Percentiles rank a stretch among this genome's conserved stretches.
Conservation (phyloP, 2,888 invertebrate species). For the Tillus elongatus region DNA sequence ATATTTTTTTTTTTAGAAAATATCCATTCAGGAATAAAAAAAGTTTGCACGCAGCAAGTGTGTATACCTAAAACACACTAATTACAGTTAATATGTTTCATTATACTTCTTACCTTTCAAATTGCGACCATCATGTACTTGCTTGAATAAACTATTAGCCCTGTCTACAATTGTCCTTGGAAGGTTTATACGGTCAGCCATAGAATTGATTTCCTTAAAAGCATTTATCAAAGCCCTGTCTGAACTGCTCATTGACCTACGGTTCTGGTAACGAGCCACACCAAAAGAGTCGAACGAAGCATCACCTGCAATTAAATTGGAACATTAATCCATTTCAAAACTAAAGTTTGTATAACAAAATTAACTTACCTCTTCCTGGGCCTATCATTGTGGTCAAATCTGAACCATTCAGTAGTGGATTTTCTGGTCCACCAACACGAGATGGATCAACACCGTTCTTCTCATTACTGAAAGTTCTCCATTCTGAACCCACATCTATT, state of each 20-base stretch:
- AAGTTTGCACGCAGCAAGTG: no score
- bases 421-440: constrained; percentile 99
- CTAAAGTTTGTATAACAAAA: no score
- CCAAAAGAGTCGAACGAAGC: constrained; percentile 87
- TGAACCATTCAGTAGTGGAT: constrained; percentile 88
- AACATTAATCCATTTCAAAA: no score
- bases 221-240: constrained; percentile 93
- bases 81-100: no score
- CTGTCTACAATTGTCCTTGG: constrained; percentile 95
- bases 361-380: constrained; percentile 45
- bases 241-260: constrained; percentile 81
- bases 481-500: constrained; percentile 99
- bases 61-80: no score
- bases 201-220: constrained; percentile 92
- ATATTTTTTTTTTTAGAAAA: no score
- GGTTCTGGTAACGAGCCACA: constrained; percentile 63
- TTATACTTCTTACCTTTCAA: constrained; percentile 77
- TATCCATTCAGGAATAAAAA: no score
- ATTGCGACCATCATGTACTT: constrained; percentile 95
- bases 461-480: constrained; percentile 99
- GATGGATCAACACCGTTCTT: constrained; percentile 95
- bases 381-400: constrained; percentile 96
- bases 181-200: constrained; percentile 97
- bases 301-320: constrained; percentile 42
- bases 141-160: constrained; percentile 94